A percentile compares a stretch with the other conserved stretches of the same genome.
Evolutionary conservation across 2,113 vertebrate species (phyloP).

Genomic region (Dryoscopus gambensis): DNA sequence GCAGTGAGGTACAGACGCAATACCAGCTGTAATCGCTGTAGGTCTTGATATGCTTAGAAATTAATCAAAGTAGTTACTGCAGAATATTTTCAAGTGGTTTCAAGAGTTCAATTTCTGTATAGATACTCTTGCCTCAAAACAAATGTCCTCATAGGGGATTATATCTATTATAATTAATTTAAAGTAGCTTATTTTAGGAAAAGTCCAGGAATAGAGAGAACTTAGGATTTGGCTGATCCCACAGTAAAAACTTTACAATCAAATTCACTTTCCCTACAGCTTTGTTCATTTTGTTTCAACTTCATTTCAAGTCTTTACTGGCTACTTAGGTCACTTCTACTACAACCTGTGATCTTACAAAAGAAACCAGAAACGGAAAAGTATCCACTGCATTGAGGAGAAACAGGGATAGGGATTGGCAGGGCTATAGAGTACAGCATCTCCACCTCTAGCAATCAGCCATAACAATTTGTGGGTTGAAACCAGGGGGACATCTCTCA

Average conservation of each 20-base stretch:
- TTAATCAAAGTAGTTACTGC: background rate
- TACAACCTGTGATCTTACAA: background rate
- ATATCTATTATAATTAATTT: background rate
- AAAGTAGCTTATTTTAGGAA: background rate
- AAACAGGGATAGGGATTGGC: background rate
- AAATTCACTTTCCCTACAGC: background rate
- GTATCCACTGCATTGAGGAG: background rate
- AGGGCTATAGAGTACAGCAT: background rate
- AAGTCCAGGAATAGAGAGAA: background rate
- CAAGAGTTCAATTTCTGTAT: background rate
- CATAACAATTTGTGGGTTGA: background rate
- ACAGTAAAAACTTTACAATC: background rate
- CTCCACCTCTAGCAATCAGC: background rate
- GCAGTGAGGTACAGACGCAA: background rate
- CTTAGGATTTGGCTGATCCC: background rate
- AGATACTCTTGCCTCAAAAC: background rate
- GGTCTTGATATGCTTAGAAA: background rate
- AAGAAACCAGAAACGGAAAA: background rate
- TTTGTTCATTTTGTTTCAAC: background rate
- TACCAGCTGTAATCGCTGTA: background rate
- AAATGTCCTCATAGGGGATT: background rate
- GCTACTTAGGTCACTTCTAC: background rate
- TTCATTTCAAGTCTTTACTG: background rate
- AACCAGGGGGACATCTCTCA: background rate
- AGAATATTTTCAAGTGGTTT: background rate